Evolutionary conservation across 1,140 invertebrate genomes (phyloP).

Genomic region (Lethocerus indicus): DNA sequence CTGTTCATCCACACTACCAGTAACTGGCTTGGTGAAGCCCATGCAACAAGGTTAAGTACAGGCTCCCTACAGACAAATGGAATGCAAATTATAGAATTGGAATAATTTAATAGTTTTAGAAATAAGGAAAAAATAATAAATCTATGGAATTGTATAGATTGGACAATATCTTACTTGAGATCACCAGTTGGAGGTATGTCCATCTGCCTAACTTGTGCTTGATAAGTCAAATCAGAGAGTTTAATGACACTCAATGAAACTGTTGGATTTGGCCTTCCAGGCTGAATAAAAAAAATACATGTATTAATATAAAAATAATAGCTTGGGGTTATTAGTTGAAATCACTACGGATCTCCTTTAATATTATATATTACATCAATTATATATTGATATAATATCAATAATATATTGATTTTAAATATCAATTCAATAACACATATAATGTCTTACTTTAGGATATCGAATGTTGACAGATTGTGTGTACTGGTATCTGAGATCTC

Average conservation of each 20-base stretch:
- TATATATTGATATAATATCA: no score
- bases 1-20: slow-evolving; percentile 68
- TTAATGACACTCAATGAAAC: slow-evolving; percentile 50
- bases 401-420: no score
- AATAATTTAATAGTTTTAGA: background rate
- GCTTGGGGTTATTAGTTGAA: no score
- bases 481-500: slow-evolving; percentile 44
- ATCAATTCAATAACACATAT: no score
- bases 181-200: slow-evolving; percentile 6
- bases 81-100: background rate
- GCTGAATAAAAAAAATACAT: slow-evolving; percentile 29
- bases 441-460: slow-evolving; percentile 60
- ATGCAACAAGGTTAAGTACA: slow-evolving; percentile 54
- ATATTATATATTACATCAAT: no score
- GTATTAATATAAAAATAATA: background rate
- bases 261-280: slow-evolving; percentile 57
- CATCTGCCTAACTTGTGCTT: background rate
- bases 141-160: background rate
- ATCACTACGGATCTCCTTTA: no score
- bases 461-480: slow-evolving; percentile 46
- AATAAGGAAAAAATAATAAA: background rate
- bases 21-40: slow-evolving; percentile 42
- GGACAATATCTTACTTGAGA: slow-evolving; percentile 1
- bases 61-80: slow-evolving; percentile 29
- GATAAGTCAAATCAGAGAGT: slow-evolving; percentile 21